Percentiles rank a stretch among this genome's conserved stretches.
phyloP scores from a whole-genome alignment of 2,113 vertebrate genomes.

The Cromileptes altivelis region DNA sequence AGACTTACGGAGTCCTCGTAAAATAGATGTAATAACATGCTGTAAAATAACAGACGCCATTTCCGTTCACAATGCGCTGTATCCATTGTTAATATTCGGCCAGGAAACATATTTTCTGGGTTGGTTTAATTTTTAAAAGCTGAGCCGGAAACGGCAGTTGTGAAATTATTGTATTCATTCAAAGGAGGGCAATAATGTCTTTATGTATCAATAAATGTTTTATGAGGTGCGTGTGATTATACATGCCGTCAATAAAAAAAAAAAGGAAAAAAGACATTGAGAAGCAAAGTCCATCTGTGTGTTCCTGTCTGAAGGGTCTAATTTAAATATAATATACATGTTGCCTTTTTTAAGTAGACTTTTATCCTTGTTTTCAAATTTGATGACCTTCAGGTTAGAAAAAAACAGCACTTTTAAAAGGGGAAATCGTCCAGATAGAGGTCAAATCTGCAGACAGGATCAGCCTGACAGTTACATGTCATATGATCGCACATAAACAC shows the following conservation, averaged over 20 bases:
- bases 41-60: constrained; percentile 84
- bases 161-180: constrained; percentile 81
- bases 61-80: constrained; percentile 70
- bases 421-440: neutral
- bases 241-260: constrained; percentile 93
- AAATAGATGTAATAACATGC: constrained; percentile 87
- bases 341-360: neutral
- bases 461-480: neutral
- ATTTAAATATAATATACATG: constrained; percentile 2
- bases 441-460: neutral
- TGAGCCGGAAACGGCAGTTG: constrained; percentile 67
- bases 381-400: constrained; percentile 1
- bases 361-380: neutral
- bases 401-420: neutral
- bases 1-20: constrained; percentile 86
- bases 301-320: constrained; percentile 33
- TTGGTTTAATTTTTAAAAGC: constrained; percentile 65
- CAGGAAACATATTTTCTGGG: constrained; percentile 67
- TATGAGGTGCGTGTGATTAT: constrained; percentile 99
- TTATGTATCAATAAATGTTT: constrained; percentile 99
- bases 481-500: neutral
- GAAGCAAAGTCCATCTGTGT: constrained; percentile 78
- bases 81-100: constrained; percentile 74
- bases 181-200: constrained; percentile 94
- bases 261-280: constrained; percentile 85